Evolutionary conservation across 2,888 invertebrate genomes (phyloP).

Genomic region (Smittia aterrima): DNA sequence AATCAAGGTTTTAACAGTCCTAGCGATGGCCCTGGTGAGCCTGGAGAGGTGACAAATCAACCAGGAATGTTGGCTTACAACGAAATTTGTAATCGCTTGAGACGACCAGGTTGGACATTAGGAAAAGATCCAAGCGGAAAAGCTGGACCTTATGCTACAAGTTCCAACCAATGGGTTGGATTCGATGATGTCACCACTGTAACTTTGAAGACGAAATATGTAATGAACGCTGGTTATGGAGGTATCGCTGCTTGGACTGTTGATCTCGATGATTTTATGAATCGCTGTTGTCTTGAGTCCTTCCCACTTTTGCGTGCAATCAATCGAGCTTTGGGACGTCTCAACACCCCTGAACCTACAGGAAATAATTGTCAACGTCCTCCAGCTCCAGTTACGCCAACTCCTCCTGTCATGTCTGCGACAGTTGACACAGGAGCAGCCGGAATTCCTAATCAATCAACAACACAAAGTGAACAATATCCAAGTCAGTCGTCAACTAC

Average conservation of each 20-base stretch:
- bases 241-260: constrained; percentile 86
- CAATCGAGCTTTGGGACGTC: constrained; percentile 70
- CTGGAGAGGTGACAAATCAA: constrained; percentile 79
- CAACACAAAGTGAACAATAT: constrained; percentile 50
- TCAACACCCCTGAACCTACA: constrained; percentile 57
- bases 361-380: constrained; percentile 68
- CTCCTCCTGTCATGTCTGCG: constrained; percentile 72
- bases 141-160: constrained; percentile 69
- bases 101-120: constrained; percentile 66
- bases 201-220: constrained; percentile 72
- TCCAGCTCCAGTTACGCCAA: constrained; percentile 69
- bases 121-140: constrained; percentile 62
- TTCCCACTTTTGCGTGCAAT: constrained; percentile 76
- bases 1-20: constrained; percentile 61
- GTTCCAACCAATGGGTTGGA: constrained; percentile 84
- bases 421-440: constrained; percentile 60
- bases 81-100: constrained; percentile 75
- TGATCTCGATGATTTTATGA: constrained; percentile 83
- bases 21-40: constrained; percentile 70
- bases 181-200: constrained; percentile 80
- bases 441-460: constrained; percentile 46
- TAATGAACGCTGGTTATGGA: constrained; percentile 68
- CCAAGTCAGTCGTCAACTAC: constrained; percentile 47
- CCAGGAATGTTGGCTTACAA: constrained; percentile 86
- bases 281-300: constrained; percentile 76